Conservation (phyloP, 2,888 invertebrate species). For the Hypsopygia costalis region DNA sequence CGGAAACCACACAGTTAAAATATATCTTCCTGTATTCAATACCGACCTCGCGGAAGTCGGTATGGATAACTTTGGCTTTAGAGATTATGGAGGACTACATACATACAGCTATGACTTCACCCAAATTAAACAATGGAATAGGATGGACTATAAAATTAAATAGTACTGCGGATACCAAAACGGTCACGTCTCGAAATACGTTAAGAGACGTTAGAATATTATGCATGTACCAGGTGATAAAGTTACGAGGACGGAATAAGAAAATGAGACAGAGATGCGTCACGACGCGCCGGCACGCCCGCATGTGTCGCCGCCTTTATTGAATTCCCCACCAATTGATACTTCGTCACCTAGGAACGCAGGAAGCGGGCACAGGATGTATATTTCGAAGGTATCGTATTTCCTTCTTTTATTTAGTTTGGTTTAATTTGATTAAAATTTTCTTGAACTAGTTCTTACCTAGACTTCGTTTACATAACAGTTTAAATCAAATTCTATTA, state of each 20-base stretch:
- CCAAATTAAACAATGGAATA: no score
- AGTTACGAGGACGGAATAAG: conserved; percentile 49
- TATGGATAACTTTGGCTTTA: no score
- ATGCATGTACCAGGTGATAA: conserved; percentile 44
- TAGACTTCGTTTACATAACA: no score
- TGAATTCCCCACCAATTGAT: conserved; percentile 68
- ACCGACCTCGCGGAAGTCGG: no score
- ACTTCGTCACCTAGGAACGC: conserved; percentile 55
- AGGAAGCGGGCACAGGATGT: conserved; percentile 58
- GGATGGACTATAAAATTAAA: no score
- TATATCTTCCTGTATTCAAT: no score
- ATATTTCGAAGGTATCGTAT: conserved; percentile 8
- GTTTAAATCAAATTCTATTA: no score
- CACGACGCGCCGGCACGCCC: conserved; percentile 36
- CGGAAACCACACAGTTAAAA: no score
- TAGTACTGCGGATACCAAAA: not conserved
- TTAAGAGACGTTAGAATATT: conserved; percentile 44
- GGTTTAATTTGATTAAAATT: no score
- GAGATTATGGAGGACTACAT: no score
- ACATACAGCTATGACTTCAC: no score
- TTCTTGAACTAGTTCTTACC: no score
- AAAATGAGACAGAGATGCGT: conserved; percentile 37
- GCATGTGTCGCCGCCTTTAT: conserved; percentile 53
- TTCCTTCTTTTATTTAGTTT: not conserved
- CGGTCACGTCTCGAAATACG: conserved; percentile 31